Evolutionary conservation across 2,888 invertebrate species (phyloP).

Genomic region (Trissolcus japonicus): DNA sequence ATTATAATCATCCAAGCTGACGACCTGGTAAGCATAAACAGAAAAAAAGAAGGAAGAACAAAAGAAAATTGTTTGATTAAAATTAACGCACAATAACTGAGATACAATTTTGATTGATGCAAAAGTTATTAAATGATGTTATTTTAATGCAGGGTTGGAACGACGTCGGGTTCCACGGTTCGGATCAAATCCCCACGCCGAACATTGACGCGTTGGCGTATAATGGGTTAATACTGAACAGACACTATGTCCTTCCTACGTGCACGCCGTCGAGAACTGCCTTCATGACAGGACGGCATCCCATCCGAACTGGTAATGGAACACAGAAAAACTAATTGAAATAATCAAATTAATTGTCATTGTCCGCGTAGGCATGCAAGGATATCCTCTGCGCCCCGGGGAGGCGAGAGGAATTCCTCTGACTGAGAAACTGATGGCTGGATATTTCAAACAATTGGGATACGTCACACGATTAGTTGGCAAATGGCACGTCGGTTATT

Average conservation of each 20-base stretch:
- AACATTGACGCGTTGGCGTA: constrained; percentile 92
- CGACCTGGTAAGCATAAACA: constrained; percentile 75
- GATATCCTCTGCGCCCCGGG: constrained; percentile 61
- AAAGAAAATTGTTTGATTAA: background rate
- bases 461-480: constrained; percentile 78
- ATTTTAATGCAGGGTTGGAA: constrained; percentile 84
- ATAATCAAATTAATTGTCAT: background rate
- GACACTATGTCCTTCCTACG: constrained; percentile 89
- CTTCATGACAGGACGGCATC: constrained; percentile 90
- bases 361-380: constrained; percentile 17
- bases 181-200: constrained; percentile 90
- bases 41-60: no score
- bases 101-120: no score
- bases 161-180: constrained; percentile 93
- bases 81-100: no score
- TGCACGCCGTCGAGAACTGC: constrained; percentile 91
- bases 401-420: constrained; percentile 78
- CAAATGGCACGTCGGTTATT: constrained; percentile 80
- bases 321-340: background rate
- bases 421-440: constrained; percentile 77
- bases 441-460: constrained; percentile 77
- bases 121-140: no score
- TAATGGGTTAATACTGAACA: constrained; percentile 88
- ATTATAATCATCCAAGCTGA: constrained; percentile 79
- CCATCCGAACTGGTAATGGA: constrained; percentile 80